These are phyloP conservation scores for Eupelmus urozonus DNA, from an alignment of 2,888 invertebrate species.

Conservation along the genomic window DNA sequence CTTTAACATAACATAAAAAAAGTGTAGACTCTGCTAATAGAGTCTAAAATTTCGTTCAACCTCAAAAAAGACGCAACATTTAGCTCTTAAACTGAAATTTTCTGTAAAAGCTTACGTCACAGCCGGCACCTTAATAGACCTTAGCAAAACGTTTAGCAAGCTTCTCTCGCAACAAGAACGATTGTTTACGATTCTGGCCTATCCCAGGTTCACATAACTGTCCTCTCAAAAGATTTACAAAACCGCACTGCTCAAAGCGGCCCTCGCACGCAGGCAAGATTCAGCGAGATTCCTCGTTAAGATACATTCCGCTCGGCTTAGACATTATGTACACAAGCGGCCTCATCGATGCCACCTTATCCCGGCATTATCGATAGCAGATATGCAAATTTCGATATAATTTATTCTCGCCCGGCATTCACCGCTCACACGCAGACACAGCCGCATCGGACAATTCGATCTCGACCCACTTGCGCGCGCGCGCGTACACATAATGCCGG, in stretches of 20 bases:
- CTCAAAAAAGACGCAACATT: no score
- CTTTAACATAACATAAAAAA: no score
- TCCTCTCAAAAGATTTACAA: conserved; percentile 43
- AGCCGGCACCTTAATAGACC: background rate
- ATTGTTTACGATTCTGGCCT: conserved; percentile 33
- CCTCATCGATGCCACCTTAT: conserved; percentile 44
- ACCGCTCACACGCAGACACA: background rate
- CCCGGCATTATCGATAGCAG: conserved; percentile 20
- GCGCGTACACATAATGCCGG: no score
- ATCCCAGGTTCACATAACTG: conserved; percentile 26
- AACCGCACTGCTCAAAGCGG: background rate
- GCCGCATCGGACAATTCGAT: conserved; percentile 28
- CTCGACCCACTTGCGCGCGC: conserved; percentile 2
- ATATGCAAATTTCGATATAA: conserved; percentile 40
- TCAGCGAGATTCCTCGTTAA: conserved; percentile 50
- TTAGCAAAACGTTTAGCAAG: background rate
- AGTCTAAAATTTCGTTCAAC: no score
- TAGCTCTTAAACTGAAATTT: no score
- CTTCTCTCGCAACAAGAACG: conserved; percentile 22
- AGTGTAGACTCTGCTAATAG: no score
- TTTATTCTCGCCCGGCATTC: conserved; percentile 33
- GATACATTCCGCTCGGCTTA: conserved; percentile 45
- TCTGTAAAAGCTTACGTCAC: background rate
- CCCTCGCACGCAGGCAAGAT: background rate
- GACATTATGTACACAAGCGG: background rate